Conservation (phyloP, 2,797 vertebrate species). For the Buphagus erythrorhynchus region DNA sequence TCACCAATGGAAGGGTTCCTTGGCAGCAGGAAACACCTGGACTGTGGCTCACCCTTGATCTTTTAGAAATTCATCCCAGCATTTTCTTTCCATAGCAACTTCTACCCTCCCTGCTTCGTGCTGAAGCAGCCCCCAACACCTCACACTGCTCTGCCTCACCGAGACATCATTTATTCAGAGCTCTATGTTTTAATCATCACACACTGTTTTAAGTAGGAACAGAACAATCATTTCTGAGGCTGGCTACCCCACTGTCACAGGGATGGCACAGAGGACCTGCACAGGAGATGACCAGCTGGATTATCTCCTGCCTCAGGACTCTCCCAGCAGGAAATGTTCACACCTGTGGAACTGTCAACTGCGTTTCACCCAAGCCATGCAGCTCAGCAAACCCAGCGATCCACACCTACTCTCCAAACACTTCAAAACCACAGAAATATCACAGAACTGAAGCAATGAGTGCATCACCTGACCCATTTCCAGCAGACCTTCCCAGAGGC, state of each 20-base stretch:
- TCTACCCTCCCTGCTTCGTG: not conserved
- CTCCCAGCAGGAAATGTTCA: not conserved
- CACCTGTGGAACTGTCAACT: not conserved
- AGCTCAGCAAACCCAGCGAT: not conserved
- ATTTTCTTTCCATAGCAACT: not conserved
- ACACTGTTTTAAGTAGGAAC: not conserved
- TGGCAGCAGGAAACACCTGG: not conserved
- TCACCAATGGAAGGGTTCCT: not conserved
- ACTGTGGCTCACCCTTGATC: not conserved
- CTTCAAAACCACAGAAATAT: not conserved
- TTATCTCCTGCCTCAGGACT: not conserved
- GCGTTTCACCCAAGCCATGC: not conserved
- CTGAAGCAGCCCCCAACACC: not conserved
- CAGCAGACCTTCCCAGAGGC: not conserved
- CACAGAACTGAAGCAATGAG: not conserved
- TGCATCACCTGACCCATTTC: slow-evolving; percentile 6
- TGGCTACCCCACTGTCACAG: not conserved
- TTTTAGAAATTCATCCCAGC: not conserved
- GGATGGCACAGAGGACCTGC: not conserved
- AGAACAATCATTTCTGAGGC: not conserved
- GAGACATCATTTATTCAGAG: not conserved
- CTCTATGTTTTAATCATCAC: not conserved
- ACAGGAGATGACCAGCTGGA: not conserved
- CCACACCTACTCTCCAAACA: not conserved
- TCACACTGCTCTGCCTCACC: not conserved